Base-by-base conservation (phyloP, 2,888 invertebrate genomes). In the Macrophya annulata region DNA sequence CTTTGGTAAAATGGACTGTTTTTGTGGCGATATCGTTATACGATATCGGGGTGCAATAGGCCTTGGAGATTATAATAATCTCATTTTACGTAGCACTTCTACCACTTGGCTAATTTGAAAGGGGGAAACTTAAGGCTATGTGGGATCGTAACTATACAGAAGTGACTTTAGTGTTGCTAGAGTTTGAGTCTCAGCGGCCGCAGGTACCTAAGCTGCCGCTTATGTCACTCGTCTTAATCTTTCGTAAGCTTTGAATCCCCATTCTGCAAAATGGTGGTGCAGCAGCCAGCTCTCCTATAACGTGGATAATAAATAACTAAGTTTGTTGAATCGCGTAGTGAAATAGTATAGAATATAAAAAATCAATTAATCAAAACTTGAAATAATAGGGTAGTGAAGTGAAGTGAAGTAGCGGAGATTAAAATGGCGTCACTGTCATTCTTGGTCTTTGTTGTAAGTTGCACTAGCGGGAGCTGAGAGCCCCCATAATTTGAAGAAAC, bases 1-100 rank as follows among this genome's bases (percentile, higher is more conserved):
- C 21, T 74, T n/a, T 8, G 25, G 12, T 31, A 21, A 9, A 62
- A 81, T 31, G 81, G 43, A 43, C 43, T 62, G 40, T 62, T 81
- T 81, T 25, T n/a, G 40, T 43, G 1, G 15, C 15, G 62, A 81
- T 43, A 59, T 77, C 43, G 25, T 45, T 21, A 21, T 62, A 62
- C 62, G 81, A 81, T 92, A 90, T 89, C 90, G 90, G 92, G 92
- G 91, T 92, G 90, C 91, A 92, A 91, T 91, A 91, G 90, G 92
- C 90, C 91, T 90, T 90, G 89, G 90, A 90, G 93, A 93, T 93
- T 93, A 93, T 93, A 90, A 93, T 93, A 93, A 93, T 93, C 93
- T 93, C 91, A 91, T 91, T 93, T 93, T 92, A 92, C 91, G 92
- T 90, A 90, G 90, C 91, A 88, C 91, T 91, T 91, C 90, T 88